A percentile compares a stretch with the other conserved stretches of the same genome.
Conservation (phyloP, 2,797 vertebrate species). For the Eulemur coronatus region DNA sequence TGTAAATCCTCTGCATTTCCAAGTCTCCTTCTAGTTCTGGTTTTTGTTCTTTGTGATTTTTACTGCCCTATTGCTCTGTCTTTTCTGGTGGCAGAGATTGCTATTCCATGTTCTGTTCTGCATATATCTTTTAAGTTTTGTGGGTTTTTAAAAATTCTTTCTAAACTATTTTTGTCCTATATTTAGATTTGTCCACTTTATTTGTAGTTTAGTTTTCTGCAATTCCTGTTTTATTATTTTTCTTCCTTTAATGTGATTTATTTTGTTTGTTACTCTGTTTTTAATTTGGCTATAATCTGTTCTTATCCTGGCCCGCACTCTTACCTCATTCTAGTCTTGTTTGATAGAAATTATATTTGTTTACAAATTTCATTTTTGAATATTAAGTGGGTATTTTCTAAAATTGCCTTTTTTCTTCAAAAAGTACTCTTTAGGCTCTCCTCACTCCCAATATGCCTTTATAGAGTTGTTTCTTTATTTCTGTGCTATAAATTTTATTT, state of each 20-base stretch:
- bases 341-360: background rate
- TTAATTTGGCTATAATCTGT: background rate
- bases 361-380: background rate
- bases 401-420: conserved; percentile 10
- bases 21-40: background rate
- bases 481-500: background rate
- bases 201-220: background rate
- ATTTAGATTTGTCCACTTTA: background rate
- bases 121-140: background rate
- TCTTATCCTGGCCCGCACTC: background rate
- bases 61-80: background rate
- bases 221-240: background rate
- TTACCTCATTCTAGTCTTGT: background rate
- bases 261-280: background rate
- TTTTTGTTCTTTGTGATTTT: background rate
- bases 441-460: background rate
- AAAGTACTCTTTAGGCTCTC: background rate
- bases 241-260: background rate
- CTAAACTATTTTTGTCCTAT: background rate
- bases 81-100: background rate
- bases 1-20: background rate
- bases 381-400: background rate
- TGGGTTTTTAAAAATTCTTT: background rate
- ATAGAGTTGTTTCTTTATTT: background rate
- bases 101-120: background rate